Evolutionary conservation across 2,888 invertebrate species (phyloP).

Genomic region (Phania funesta): DNA sequence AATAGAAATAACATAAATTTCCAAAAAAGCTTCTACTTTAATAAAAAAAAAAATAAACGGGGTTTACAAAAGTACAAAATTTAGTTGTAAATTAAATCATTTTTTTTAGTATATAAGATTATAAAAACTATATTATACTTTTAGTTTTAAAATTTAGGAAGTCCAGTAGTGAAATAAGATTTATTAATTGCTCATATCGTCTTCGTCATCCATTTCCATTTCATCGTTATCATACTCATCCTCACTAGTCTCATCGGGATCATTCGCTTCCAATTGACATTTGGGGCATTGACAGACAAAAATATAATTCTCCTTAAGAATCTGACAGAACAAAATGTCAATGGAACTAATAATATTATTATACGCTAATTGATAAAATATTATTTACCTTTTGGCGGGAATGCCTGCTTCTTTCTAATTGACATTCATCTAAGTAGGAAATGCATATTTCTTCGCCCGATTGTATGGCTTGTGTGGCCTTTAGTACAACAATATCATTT

Average conservation of each 20-base stretch:
- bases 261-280: conserved; percentile 86
- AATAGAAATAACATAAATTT: too few species aligned
- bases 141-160: background rate
- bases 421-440: conserved; percentile 94
- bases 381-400: conserved; percentile 87
- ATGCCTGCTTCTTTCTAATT: conserved; percentile 89
- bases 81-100: too few species aligned
- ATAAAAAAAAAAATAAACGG: too few species aligned
- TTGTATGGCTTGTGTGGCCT: conserved; percentile 86
- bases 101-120: too few species aligned
- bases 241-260: conserved; percentile 91
- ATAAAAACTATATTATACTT: background rate
- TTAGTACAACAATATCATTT: conserved; percentile 87
- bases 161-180: background rate
- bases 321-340: conserved; percentile 72
- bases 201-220: conserved; percentile 73
- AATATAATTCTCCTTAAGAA: conserved; percentile 88
- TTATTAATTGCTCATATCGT: conserved; percentile 69
- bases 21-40: too few species aligned
- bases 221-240: conserved; percentile 84
- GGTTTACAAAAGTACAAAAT: too few species aligned
- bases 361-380: background rate
- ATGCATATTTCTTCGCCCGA: conserved; percentile 94
- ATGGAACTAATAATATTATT: background rate
- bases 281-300: conserved; percentile 91